Evolutionary conservation across 2,797 vertebrate genomes (phyloP).

Genomic region (Enteromius radiatus): DNA sequence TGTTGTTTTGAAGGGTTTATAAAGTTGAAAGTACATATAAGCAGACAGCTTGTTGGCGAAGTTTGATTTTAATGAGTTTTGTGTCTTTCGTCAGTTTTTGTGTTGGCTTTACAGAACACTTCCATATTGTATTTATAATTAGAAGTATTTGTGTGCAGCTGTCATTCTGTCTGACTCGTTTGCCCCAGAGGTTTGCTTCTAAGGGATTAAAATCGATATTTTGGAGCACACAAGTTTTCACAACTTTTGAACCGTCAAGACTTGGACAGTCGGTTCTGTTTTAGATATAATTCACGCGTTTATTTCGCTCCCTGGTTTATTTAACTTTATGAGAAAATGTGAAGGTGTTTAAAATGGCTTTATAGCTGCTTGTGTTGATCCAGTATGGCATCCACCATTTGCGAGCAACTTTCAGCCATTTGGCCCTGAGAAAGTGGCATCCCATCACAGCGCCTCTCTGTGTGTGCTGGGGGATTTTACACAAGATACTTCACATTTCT

Average conservation of each 20-base stretch:
- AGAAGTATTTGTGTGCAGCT: background rate
- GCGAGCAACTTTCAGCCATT: conserved; percentile 52
- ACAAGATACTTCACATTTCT: conserved; percentile 16
- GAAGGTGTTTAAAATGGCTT: background rate
- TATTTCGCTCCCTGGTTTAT: background rate
- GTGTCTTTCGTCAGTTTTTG: background rate
- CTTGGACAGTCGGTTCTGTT: background rate
- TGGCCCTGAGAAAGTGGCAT: conserved; percentile 47
- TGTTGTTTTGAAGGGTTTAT: background rate
- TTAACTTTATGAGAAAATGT: background rate
- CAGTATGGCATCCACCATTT: conserved; percentile 54
- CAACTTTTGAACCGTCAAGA: conserved; percentile 6
- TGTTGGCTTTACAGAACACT: background rate
- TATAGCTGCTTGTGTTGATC: conserved; percentile 17
- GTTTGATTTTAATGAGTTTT: conserved; percentile 18
- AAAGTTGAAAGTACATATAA: background rate
- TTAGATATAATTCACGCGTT: background rate
- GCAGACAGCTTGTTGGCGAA: background rate
- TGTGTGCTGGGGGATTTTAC: conserved; percentile 33
- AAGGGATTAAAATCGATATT: background rate
- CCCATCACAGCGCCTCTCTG: conserved; percentile 49
- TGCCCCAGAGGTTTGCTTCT: background rate
- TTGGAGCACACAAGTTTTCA: background rate
- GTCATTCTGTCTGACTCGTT: background rate
- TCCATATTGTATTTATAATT: too few species aligned